Conservation (phyloP, 1,140 invertebrate genomes). For the Stenopsyche tienmushanensis region DNA sequence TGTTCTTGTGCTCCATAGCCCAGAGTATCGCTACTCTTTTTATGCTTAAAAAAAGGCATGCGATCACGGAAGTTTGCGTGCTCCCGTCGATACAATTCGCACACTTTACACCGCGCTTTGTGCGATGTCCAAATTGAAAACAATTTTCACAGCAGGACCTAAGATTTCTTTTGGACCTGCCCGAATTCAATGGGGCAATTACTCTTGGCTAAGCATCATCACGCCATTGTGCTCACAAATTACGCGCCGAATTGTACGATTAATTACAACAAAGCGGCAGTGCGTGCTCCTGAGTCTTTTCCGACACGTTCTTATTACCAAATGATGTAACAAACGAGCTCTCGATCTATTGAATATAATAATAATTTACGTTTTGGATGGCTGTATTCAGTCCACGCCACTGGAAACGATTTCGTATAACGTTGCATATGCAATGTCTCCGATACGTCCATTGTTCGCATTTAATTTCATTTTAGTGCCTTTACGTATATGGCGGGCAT, state of each 20-base stretch:
- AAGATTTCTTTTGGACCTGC: not conserved
- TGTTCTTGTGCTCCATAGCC: not conserved
- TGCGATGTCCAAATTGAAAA: constrained; percentile 9
- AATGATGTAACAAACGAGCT: no score
- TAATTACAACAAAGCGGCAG: not conserved
- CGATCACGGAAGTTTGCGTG: constrained; percentile 7
- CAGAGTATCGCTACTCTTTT: not conserved
- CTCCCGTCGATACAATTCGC: not conserved
- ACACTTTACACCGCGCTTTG: constrained; percentile 5
- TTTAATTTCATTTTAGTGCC: no score
- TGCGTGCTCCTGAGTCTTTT: no score
- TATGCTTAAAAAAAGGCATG: not conserved
- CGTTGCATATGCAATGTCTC: no score
- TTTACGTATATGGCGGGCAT: no score
- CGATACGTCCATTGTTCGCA: no score
- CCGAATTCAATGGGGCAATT: constrained; percentile 12
- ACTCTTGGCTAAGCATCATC: constrained; percentile 7
- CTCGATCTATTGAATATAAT: no score
- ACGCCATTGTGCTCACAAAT: constrained; percentile 5
- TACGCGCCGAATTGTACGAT: not conserved
- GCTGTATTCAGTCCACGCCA: no score
- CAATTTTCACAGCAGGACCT: constrained; percentile 11
- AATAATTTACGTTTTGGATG: no score
- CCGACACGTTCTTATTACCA: no score
- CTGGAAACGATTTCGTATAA: no score